A percentile compares a stretch with the other conserved stretches of the same genome.
Conservation (phyloP, 2,888 invertebrate species). For the Rhimphoctona megacephalus region DNA sequence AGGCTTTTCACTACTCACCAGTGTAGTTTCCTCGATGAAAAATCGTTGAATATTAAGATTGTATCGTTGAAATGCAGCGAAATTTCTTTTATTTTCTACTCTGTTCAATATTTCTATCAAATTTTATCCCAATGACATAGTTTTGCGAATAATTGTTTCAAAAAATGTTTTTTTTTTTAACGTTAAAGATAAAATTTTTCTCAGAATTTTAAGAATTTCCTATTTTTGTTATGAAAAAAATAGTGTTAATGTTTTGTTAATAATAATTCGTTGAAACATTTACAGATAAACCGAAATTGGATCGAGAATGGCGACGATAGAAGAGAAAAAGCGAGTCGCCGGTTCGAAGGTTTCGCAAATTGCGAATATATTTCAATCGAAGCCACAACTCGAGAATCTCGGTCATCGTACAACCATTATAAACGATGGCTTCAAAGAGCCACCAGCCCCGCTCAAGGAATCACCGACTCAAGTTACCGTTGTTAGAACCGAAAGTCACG, state of each 20-base stretch:
- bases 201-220: neutral
- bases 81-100: too few relatives aligned
- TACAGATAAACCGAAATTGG: constrained; percentile 41
- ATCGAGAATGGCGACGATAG: constrained; percentile 87
- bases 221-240: neutral
- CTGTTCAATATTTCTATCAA: too few relatives aligned
- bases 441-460: constrained; percentile 84
- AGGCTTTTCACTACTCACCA: constrained; percentile 16
- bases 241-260: neutral
- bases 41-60: neutral
- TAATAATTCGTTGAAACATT: neutral
- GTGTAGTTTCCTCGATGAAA: neutral
- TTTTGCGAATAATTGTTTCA: too few relatives aligned
- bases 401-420: constrained; percentile 78
- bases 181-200: too few relatives aligned
- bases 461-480: constrained; percentile 88
- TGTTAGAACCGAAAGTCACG: constrained; percentile 94
- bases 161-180: too few relatives aligned
- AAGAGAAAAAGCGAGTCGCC: constrained; percentile 88
- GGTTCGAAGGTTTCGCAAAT: constrained; percentile 96
- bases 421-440: constrained; percentile 83
- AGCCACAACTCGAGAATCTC: constrained; percentile 82
- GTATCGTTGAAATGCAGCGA: neutral
- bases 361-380: constrained; percentile 94
- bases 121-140: too few relatives aligned